Conservation (phyloP, 2,797 vertebrate species). For the Coracias cyanogaster region DNA sequence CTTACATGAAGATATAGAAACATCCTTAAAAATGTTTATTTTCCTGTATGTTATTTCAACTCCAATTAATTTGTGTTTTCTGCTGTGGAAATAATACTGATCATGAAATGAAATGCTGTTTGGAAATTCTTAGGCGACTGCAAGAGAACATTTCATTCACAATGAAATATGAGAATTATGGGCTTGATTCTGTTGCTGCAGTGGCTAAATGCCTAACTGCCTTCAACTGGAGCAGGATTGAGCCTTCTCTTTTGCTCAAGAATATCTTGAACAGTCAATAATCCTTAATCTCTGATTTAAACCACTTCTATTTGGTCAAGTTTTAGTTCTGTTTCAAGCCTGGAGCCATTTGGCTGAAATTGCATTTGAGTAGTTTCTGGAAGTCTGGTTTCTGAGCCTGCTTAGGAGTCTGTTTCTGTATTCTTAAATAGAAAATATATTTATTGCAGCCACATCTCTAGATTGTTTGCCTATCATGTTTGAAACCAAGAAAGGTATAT, state of each 20-base stretch:
- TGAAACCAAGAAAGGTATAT: background rate
- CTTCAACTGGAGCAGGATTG: background rate
- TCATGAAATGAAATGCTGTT: constrained; percentile 16
- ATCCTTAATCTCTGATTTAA: constrained; percentile 58
- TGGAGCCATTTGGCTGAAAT: constrained; percentile 1
- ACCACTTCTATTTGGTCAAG: constrained; percentile 50
- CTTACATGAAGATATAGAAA: background rate
- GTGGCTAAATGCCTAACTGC: constrained; percentile 33
- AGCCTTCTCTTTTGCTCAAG: constrained; percentile 23
- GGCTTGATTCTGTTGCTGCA: background rate
- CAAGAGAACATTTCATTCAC: constrained; percentile 19
- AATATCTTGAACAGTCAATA: constrained; percentile 43
- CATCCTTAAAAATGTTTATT: background rate
- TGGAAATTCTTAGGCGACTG: background rate
- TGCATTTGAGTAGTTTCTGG: background rate
- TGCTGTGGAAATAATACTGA: constrained; percentile 16
- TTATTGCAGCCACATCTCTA: background rate
- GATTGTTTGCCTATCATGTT: background rate
- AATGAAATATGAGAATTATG: constrained; percentile 17
- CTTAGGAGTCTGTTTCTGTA: background rate
- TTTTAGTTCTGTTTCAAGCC: constrained; percentile 46
- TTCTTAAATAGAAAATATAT: constrained; percentile 5
- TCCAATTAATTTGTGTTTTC: constrained; percentile 5
- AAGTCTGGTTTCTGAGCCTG: background rate
- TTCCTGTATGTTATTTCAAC: background rate